Conservation (phyloP, 2,888 invertebrate genomes). For the Sinodicranocentrus sp. region DNA sequence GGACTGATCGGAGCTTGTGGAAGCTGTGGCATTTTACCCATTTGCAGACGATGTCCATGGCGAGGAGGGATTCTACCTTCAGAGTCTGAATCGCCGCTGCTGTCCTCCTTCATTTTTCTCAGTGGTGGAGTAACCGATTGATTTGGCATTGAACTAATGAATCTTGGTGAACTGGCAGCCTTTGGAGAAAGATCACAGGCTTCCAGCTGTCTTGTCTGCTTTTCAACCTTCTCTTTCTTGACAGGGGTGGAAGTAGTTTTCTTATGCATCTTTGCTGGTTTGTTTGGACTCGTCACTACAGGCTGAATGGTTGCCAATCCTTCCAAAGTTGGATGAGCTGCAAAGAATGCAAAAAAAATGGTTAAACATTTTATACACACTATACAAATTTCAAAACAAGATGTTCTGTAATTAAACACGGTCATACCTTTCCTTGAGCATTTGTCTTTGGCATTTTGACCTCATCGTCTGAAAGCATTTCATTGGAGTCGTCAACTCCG, state of each 20-base stretch:
- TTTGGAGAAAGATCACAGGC: constrained; percentile 44
- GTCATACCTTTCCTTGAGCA: constrained; percentile 87
- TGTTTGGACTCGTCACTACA: not conserved
- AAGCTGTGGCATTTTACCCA: constrained; percentile 19
- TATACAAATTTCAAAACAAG: no score
- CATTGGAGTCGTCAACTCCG: constrained; percentile 80
- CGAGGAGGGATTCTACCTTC: constrained; percentile 33
- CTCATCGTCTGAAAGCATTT: constrained; percentile 77
- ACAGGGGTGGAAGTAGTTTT: constrained; percentile 21
- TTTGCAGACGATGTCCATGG: not conserved
- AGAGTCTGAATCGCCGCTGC: constrained; percentile 59
- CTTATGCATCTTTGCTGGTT: constrained; percentile 39
- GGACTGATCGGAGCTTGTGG: constrained; percentile 64
- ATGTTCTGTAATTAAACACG: not conserved
- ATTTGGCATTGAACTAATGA: constrained; percentile 37
- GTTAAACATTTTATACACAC: no score
- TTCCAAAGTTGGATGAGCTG: constrained; percentile 68
- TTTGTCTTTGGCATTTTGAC: constrained; percentile 83
- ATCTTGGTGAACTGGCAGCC: constrained; percentile 48
- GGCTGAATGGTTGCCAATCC: constrained; percentile 42
- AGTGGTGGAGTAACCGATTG: constrained; percentile 48
- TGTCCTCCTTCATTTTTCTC: constrained; percentile 56
- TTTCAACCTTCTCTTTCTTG: constrained; percentile 53
- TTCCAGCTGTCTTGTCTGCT: constrained; percentile 37
- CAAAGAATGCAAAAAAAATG: not conserved